phyloP scores from a whole-genome alignment of 1,140 invertebrate species.

The Drosophila melanica region DNA sequence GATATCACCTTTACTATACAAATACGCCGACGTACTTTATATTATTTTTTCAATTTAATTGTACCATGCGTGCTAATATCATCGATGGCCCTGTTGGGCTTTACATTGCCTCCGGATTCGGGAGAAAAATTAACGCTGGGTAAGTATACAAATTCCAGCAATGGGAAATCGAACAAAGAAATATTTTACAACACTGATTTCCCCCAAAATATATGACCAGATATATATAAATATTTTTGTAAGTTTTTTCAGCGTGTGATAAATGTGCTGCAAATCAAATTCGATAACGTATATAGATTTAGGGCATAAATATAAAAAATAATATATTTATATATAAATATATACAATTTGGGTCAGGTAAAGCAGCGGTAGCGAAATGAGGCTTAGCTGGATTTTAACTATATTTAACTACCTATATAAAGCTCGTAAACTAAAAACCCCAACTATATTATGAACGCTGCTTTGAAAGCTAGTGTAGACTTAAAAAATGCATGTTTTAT shows the following conservation, averaged over 20 bases:
- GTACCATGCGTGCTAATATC: slow-evolving; percentile 99
- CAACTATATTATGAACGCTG: slow-evolving; percentile 59
- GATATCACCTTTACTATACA: slow-evolving; percentile 99
- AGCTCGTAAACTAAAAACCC: slow-evolving; percentile 22
- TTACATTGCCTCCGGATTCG: slow-evolving; percentile 98
- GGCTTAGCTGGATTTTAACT: slow-evolving; percentile 79
- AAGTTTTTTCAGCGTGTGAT: slow-evolving; percentile 45
- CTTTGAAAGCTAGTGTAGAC: slow-evolving; percentile 61
- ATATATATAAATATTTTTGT: slow-evolving; percentile 27
- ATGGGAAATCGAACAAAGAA: slow-evolving; percentile 4
- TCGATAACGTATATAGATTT: slow-evolving; percentile 22
- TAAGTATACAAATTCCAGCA: slow-evolving; percentile 85
- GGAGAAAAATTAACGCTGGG: slow-evolving; percentile 99
- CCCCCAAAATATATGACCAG: slow-evolving; percentile 15
- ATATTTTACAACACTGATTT: slow-evolving; percentile 32
- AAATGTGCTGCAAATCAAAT: slow-evolving; percentile 11
- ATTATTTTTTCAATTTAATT: slow-evolving; percentile 99
- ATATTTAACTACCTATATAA: slow-evolving; percentile 23
- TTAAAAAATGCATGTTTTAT: slow-evolving; percentile 65
- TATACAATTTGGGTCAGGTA: slow-evolving; percentile 43
- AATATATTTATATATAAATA: background rate
- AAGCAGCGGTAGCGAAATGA: slow-evolving; percentile 83
- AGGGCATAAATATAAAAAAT: slow-evolving; percentile 28
- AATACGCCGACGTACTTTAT: slow-evolving; percentile 97
- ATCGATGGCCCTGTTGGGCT: slow-evolving; percentile 98